Conservation (phyloP, 1,140 invertebrate species). For the Lysiphlebus fabarum region DNA sequence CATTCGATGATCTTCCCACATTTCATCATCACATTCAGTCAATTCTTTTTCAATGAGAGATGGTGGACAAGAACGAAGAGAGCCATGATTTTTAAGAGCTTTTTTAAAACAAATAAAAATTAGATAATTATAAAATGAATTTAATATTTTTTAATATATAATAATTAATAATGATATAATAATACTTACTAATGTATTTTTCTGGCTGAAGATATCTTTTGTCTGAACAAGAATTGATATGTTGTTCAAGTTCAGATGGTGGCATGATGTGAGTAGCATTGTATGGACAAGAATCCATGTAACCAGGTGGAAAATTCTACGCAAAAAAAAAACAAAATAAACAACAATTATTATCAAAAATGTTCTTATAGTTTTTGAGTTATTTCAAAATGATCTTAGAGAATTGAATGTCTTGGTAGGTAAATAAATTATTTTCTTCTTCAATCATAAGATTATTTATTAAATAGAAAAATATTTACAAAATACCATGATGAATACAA, state of each 20-base stretch:
- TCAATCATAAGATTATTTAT: too few relatives aligned
- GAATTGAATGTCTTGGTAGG: too few relatives aligned
- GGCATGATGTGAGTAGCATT: slow-evolving; percentile 16
- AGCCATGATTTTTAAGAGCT: slow-evolving; percentile 18
- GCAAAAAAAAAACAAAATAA: neutral
- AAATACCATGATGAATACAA: too few relatives aligned
- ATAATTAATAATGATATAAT: neutral
- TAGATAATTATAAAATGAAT: slow-evolving; percentile 35
- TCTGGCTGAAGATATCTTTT: neutral
- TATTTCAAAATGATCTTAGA: too few relatives aligned
- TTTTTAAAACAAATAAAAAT: slow-evolving; percentile 28
- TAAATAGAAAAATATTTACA: too few relatives aligned
- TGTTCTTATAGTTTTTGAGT: too few relatives aligned
- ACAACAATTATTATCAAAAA: too few relatives aligned
- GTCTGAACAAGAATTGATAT: slow-evolving; percentile 5
- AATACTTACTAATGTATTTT: neutral
- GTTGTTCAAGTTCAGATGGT: slow-evolving; percentile 8
- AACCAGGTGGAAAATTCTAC: slow-evolving; percentile 16
- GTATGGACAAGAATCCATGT: slow-evolving; percentile 13
- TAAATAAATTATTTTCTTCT: too few relatives aligned
- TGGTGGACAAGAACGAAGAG: neutral
- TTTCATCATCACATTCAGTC: slow-evolving; percentile 22
- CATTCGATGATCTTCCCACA: slow-evolving; percentile 27
- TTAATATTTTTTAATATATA: slow-evolving; percentile 9
- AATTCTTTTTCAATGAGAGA: slow-evolving; percentile 18